Evolutionary conservation across 53 echinoderm and acorn worm species (phyloP).

Genomic region (Paelopatides confundens): DNA sequence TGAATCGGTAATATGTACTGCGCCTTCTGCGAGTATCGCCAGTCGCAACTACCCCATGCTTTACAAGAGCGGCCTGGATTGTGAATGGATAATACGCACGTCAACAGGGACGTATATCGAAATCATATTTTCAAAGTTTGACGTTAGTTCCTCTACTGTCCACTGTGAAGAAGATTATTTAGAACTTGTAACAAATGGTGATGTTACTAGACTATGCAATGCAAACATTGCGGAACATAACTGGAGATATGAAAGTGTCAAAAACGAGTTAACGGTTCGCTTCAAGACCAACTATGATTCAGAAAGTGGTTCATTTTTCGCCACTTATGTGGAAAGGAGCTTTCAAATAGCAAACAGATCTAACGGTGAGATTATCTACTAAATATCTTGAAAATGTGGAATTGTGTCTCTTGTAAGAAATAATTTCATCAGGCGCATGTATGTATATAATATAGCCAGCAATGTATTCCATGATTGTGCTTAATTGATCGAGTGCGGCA

Average conservation of each 20-base stretch:
- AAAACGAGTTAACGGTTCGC: neutral
- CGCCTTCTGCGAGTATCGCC: conserved; percentile 2
- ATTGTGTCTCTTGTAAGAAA: too few relatives aligned
- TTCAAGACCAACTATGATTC: neutral
- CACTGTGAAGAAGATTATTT: conserved; percentile 8
- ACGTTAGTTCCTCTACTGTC: neutral
- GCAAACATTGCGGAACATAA: neutral
- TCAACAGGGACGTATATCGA: neutral
- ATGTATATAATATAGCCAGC: too few relatives aligned
- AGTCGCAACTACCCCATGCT: conserved; percentile 18
- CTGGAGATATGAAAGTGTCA: neutral
- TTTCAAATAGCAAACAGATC: neutral
- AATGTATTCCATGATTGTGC: too few relatives aligned
- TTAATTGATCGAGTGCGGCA: too few relatives aligned
- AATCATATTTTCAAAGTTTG: neutral
- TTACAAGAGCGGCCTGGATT: neutral
- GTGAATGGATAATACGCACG: neutral
- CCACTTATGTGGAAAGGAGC: neutral
- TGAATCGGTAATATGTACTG: neutral
- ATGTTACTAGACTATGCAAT: neutral
- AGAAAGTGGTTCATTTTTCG: neutral
- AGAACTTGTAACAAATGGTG: neutral
- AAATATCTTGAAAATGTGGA: too few relatives aligned
- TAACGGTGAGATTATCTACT: neutral
- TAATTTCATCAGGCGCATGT: too few relatives aligned